These are phyloP conservation scores for Hypotaenidia philippensis DNA, from an alignment of 2,797 vertebrate genomes.

Conservation along the genomic window DNA sequence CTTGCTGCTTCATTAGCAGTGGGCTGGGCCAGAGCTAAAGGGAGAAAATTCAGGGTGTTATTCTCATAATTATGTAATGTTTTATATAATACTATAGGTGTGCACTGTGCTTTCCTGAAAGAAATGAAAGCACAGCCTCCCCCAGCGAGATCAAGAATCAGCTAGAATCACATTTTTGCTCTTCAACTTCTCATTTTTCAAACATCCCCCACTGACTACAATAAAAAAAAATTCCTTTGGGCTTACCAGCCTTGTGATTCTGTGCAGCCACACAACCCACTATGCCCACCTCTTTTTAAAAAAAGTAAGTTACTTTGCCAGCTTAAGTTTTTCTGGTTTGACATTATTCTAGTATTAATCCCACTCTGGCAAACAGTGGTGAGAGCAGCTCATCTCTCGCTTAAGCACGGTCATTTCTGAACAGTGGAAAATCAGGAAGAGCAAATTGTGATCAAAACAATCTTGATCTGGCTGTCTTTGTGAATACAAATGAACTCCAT, in stretches of 20 bases:
- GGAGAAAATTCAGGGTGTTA: slow-evolving; percentile 7
- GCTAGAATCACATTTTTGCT: slow-evolving; percentile 12
- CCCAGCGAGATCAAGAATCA: slow-evolving; percentile 46
- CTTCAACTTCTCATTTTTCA: slow-evolving; percentile 34
- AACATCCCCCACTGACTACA: slow-evolving; percentile 36
- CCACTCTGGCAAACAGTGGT: neutral
- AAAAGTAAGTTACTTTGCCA: slow-evolving; percentile 4
- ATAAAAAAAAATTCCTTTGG: neutral
- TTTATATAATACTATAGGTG: slow-evolving; percentile 46
- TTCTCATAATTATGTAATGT: slow-evolving; percentile 20
- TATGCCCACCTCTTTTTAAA: neutral
- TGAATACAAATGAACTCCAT: neutral
- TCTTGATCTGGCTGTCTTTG: neutral
- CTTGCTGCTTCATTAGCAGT: neutral
- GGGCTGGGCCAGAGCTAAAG: neutral
- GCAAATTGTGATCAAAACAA: neutral
- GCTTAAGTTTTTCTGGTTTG: neutral
- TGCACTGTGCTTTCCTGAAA: slow-evolving; percentile 8
- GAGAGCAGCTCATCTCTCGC: neutral
- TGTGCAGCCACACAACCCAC: slow-evolving; percentile 27
- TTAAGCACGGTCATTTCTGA: neutral
- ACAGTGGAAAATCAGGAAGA: neutral
- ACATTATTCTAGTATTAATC: neutral
- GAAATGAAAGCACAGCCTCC: slow-evolving; percentile 47
- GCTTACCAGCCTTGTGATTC: neutral